Evolutionary conservation across 2,888 invertebrate genomes (phyloP).

Genomic region (Galerucella pusilla): DNA sequence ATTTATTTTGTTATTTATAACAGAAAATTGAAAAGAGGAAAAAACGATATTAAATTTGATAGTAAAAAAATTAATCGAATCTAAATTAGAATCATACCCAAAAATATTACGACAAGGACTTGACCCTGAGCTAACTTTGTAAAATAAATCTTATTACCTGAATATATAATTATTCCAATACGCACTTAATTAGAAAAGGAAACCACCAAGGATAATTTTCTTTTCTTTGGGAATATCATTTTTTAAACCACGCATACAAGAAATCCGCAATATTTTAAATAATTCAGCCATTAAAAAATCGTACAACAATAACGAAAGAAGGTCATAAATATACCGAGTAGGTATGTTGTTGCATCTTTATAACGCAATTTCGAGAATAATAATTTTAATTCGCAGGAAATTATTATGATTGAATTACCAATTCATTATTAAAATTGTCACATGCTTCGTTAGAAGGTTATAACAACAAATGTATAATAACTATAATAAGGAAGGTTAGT

Average conservation of each 20-base stretch:
- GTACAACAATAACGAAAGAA: conserved; percentile 34
- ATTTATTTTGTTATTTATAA: background rate
- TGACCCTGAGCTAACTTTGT: background rate
- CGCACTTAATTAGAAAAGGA: background rate
- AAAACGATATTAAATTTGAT: too few species aligned
- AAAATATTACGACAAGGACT: background rate
- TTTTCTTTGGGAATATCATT: background rate
- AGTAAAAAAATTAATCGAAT: too few species aligned
- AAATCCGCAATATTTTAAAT: conserved; percentile 33
- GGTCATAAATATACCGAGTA: conserved; percentile 12
- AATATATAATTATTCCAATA: background rate
- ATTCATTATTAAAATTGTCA: conserved; percentile 4
- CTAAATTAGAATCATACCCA: background rate
- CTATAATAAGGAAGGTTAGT: conserved; percentile 8
- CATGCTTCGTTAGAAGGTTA: conserved; percentile 13
- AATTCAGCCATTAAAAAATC: conserved; percentile 39
- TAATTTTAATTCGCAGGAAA: conserved; percentile 5
- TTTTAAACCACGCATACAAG: conserved; percentile 21
- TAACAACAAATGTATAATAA: background rate
- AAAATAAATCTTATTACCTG: background rate
- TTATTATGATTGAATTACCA: conserved; percentile 6
- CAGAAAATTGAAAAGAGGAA: background rate
- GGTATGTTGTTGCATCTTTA: conserved; percentile 13
- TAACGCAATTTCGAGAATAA: background rate
- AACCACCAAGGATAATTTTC: conserved; percentile 11